Evolutionary conservation across 2,888 invertebrate species (phyloP).

Genomic region (Rhogogaster chlorosoma): DNA sequence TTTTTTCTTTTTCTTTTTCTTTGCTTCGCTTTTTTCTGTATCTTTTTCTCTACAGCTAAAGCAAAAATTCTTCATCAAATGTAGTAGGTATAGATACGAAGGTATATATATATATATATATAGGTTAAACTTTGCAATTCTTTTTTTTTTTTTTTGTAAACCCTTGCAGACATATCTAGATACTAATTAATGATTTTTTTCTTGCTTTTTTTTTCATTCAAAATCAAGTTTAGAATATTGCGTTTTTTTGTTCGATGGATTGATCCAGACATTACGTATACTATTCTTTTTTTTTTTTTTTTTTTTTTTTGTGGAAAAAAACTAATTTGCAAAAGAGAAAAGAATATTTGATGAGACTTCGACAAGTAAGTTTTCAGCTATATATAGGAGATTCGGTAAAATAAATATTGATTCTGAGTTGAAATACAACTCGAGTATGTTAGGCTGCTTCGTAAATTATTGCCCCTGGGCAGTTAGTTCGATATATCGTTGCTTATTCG

Average conservation of each 20-base stretch:
- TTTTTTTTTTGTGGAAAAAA: too few relatives aligned
- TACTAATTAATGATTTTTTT: not conserved
- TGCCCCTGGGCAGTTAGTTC: conserved; percentile 52
- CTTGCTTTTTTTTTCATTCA: not conserved
- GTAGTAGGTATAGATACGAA: too few relatives aligned
- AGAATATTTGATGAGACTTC: too few relatives aligned
- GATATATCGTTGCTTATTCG: not conserved
- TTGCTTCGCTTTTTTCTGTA: not conserved
- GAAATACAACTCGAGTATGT: conserved; percentile 63
- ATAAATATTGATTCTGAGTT: conserved; percentile 62
- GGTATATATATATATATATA: not conserved
- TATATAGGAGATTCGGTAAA: not conserved
- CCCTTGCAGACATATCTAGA: not conserved
- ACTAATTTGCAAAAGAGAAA: too few relatives aligned
- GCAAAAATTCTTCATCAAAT: conserved; percentile 3
- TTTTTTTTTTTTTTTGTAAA: not conserved
- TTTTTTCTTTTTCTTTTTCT: not conserved
- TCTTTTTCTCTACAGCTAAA: not conserved
- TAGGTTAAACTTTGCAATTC: not conserved
- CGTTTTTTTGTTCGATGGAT: too few relatives aligned
- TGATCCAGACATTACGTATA: too few relatives aligned
- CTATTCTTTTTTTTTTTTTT: too few relatives aligned
- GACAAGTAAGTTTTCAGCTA: not conserved
- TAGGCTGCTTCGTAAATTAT: not conserved
- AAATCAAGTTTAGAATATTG: too few relatives aligned